A percentile compares a stretch with the other conserved stretches of the same genome.
phyloP scores from a whole-genome alignment of 2,113 vertebrate genomes.

The Thamnaconus septentrionalis region DNA sequence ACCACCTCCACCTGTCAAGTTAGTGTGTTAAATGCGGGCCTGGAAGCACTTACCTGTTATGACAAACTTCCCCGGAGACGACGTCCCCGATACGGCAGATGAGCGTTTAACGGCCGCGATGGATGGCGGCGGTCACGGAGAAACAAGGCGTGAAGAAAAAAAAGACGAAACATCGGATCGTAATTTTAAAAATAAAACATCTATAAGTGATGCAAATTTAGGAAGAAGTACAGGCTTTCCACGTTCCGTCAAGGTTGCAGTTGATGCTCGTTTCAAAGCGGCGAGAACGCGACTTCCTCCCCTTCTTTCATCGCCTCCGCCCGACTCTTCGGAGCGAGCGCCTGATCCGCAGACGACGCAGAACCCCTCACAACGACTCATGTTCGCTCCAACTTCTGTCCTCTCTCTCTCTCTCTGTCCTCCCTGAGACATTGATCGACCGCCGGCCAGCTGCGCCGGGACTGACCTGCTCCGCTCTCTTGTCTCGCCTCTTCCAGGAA shows the following conservation, averaged over 20 bases:
- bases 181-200: slow-evolving; percentile 1
- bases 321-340: too few relatives aligned
- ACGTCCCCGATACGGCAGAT: slow-evolving; percentile 67
- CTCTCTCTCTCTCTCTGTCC: too few relatives aligned
- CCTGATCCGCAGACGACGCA: too few relatives aligned
- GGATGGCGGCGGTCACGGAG: slow-evolving; percentile 56
- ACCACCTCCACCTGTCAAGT: slow-evolving; percentile 56
- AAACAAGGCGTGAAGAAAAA: slow-evolving; percentile 21
- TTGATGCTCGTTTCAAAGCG: too few relatives aligned
- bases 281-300: too few relatives aligned
- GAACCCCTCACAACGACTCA: too few relatives aligned
- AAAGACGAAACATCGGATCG: slow-evolving; percentile 4
- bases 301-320: too few relatives aligned
- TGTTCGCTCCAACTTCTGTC: too few relatives aligned
- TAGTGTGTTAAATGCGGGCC: slow-evolving; percentile 60
- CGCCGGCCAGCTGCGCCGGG: slow-evolving; percentile 15
- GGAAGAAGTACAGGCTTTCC: too few relatives aligned
- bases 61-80: slow-evolving; percentile 69
- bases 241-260: too few relatives aligned
- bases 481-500: slow-evolving; percentile 94
- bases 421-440: too few relatives aligned
- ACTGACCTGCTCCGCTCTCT: slow-evolving; percentile 76
- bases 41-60: slow-evolving; percentile 73
- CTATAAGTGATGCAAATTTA: too few relatives aligned
- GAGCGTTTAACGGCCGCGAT: slow-evolving; percentile 70